Conservation (phyloP, 2,113 vertebrate species). For the Silurus glanis region DNA sequence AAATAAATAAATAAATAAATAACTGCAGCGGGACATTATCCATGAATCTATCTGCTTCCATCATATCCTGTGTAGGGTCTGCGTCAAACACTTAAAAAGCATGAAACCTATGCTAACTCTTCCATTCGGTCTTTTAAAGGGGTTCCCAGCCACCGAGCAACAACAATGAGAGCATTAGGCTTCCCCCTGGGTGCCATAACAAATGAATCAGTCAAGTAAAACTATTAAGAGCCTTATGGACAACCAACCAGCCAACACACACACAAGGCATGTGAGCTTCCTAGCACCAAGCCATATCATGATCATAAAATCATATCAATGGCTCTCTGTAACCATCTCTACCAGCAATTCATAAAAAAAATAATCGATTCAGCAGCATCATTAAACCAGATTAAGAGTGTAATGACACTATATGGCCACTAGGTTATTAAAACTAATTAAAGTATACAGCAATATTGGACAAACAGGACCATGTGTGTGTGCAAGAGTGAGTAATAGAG, state of each 20-base stretch:
- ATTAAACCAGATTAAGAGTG: not conserved
- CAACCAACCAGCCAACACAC: not conserved
- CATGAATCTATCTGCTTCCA: not conserved
- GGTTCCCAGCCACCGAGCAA: not conserved
- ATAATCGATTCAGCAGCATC: not conserved
- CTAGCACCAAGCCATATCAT: not conserved
- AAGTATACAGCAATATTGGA: not conserved
- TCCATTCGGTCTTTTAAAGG: not conserved
- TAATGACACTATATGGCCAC: conserved; percentile 13
- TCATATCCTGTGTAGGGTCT: not conserved
- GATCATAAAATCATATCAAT: not conserved
- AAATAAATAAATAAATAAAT: too few species aligned
- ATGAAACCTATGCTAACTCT: not conserved
- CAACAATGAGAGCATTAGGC: not conserved
- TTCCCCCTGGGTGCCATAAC: not conserved
- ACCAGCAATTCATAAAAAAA: not conserved
- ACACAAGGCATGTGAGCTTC: not conserved
- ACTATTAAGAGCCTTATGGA: not conserved
- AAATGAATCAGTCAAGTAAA: not conserved
- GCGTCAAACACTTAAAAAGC: not conserved
- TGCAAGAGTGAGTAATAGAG: too few species aligned
- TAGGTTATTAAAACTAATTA: conserved; percentile 7
- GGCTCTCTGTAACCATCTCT: not conserved
- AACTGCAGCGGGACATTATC: not conserved
- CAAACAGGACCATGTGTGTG: not conserved